Conservation (phyloP, 2,113 vertebrate genomes). For the Beaufortia kweichowensis region DNA sequence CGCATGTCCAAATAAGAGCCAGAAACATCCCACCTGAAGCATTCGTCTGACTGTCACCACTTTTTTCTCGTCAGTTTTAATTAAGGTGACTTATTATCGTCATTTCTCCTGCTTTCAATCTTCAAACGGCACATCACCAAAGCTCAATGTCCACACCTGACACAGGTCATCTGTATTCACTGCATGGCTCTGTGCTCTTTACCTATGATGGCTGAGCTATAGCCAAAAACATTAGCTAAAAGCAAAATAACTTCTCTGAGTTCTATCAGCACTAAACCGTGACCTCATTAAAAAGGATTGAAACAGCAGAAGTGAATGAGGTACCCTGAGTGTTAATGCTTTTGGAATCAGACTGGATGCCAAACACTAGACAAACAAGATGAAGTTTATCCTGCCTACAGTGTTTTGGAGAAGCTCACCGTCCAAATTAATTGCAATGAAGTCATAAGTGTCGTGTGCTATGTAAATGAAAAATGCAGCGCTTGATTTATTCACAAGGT, state of each 20-base stretch:
- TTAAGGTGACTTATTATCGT: constrained; percentile 65
- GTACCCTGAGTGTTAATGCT: neutral
- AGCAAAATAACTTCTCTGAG: neutral
- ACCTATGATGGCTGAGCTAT: neutral
- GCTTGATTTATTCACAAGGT: constrained; percentile 70
- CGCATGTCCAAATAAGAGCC: neutral
- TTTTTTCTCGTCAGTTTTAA: constrained; percentile 67
- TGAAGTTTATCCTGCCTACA: neutral
- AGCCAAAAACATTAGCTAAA: constrained; percentile 2
- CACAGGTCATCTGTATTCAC: constrained; percentile 11
- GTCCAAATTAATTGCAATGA: neutral
- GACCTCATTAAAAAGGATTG: constrained; percentile 7
- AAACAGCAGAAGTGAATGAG: constrained; percentile 8
- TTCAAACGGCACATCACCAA: constrained; percentile 14
- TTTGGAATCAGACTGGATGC: neutral
- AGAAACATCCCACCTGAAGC: constrained; percentile 56
- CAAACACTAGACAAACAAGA: neutral
- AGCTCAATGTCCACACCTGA: neutral
- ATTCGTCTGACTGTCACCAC: constrained; percentile 62
- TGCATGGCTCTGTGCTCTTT: neutral
- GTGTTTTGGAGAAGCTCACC: neutral
- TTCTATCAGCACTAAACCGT: constrained; percentile 13
- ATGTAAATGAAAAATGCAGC: constrained; percentile 60
- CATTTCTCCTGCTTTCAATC: constrained; percentile 63
- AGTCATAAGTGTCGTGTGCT: neutral